Conservation (phyloP, 2,113 vertebrate genomes). For the Charina bottae region DNA sequence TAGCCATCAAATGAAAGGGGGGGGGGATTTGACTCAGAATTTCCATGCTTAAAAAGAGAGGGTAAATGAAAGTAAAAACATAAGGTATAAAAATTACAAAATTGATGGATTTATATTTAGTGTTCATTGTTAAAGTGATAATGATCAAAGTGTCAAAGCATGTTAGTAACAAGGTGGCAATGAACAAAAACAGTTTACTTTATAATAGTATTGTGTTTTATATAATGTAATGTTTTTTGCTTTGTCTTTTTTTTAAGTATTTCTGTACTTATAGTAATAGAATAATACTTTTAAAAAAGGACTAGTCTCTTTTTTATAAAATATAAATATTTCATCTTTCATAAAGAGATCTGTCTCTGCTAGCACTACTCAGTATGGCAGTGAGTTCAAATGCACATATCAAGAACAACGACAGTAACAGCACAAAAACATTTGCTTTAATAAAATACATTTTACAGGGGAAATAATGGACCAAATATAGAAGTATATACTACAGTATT, state of each 20-base stretch:
- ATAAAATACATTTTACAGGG: conserved; percentile 44
- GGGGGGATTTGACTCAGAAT: conserved; percentile 38
- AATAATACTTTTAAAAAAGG: neutral
- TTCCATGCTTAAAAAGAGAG: conserved; percentile 36
- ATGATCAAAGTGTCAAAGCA: neutral
- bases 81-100: conserved; percentile 24
- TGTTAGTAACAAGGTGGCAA: conserved; percentile 50
- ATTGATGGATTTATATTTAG: conserved; percentile 22
- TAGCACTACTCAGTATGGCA: conserved; percentile 60
- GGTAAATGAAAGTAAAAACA: conserved; percentile 29
- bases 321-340: conserved; percentile 66
- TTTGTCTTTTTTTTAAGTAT: neutral
- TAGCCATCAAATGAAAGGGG: conserved; percentile 33
- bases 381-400: conserved; percentile 61
- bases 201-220: neutral
- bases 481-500: conserved; percentile 49
- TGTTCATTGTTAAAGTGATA: conserved; percentile 24
- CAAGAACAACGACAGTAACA: conserved; percentile 42
- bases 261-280: neutral
- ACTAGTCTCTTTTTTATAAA: conserved; percentile 46
- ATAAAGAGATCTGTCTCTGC: conserved; percentile 59
- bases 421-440: conserved; percentile 54
- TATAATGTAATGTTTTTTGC: neutral
- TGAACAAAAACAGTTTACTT: conserved; percentile 55
- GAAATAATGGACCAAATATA: conserved; percentile 40